Percentiles rank a stretch among this genome's conserved stretches.
Conservation (phyloP, 2,113 vertebrate genomes). For the Hyla sarda region DNA sequence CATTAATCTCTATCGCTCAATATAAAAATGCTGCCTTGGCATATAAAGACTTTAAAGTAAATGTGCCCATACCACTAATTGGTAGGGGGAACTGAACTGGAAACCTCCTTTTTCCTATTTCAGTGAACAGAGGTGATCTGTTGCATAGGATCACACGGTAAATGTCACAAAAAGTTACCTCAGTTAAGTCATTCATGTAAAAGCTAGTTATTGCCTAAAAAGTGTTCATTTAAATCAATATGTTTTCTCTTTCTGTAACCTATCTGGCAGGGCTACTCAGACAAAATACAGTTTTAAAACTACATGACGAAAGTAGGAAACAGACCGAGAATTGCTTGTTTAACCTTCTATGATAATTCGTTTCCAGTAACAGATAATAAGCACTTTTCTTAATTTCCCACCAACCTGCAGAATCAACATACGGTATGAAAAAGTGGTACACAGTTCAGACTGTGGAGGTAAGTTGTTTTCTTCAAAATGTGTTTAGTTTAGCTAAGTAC, state of each 20-base stretch:
- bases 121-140: conserved; percentile 6
- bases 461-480: too few relatives aligned
- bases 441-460: neutral
- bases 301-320: neutral
- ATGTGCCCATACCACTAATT: neutral
- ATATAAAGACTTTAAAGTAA: conserved; percentile 2
- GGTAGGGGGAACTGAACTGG: neutral
- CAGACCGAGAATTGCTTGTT: conserved; percentile 12
- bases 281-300: neutral
- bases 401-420: neutral
- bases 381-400: conserved; percentile 17
- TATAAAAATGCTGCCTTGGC: neutral
- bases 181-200: conserved; percentile 1
- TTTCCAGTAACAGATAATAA: conserved; percentile 16
- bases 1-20: neutral
- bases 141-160: conserved; percentile 14
- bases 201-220: conserved; percentile 10
- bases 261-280: neutral
- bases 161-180: conserved; percentile 21
- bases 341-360: neutral
- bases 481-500: neutral
- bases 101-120: conserved; percentile 13
- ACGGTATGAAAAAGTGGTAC: neutral
- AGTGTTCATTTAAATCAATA: conserved; percentile 7
- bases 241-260: neutral